phyloP scores from a whole-genome alignment of 2,113 vertebrate species.

The Mellivora capensis region DNA sequence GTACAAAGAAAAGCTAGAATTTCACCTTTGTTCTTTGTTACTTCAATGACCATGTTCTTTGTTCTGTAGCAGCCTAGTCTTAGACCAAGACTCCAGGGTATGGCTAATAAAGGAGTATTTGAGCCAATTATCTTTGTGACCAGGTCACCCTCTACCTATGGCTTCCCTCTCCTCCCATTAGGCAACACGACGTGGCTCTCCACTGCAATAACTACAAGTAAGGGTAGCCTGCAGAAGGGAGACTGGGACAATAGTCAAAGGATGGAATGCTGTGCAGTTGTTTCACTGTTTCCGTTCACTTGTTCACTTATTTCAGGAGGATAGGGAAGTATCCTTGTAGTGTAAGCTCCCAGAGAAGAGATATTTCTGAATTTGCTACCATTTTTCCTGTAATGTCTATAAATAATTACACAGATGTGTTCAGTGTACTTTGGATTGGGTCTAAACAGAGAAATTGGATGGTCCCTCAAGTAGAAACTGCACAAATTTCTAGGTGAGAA shows the following conservation, averaged over 20 bases:
- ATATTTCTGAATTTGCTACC: background rate
- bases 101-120: background rate
- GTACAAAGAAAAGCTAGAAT: constrained; percentile 5
- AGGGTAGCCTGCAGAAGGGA: background rate
- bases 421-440: no score
- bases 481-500: constrained; percentile 27
- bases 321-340: background rate
- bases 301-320: background rate
- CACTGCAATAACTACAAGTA: constrained; percentile 1
- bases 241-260: background rate
- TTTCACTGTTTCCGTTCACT: no score
- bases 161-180: background rate
- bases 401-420: background rate
- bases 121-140: background rate
- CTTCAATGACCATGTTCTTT: background rate
- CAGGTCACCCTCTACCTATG: background rate
- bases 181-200: background rate
- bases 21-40: background rate
- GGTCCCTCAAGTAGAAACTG: background rate
- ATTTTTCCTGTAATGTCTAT: background rate
- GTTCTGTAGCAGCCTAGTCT: background rate
- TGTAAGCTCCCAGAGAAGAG: background rate
- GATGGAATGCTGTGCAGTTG: background rate
- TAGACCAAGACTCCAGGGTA: background rate
- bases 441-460: background rate